Conservation (phyloP, 30 jellyfish, hydroid and myxozoan genomes). For the Sanderia malayensis region DNA sequence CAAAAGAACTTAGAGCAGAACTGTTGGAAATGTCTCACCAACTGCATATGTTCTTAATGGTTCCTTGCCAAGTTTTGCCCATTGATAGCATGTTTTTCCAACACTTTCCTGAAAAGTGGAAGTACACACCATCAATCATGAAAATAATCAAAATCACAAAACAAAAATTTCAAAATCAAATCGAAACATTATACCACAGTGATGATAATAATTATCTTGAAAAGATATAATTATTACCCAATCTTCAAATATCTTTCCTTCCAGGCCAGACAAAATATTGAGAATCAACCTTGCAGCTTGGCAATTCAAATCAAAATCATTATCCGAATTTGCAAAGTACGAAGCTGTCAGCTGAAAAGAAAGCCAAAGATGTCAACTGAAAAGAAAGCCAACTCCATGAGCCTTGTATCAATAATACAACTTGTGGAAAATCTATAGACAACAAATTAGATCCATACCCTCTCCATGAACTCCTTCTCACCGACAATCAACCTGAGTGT, state of each 20-base stretch:
- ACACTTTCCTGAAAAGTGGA: conserved; percentile 60
- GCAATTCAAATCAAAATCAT: conserved; percentile 79
- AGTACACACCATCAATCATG: too few relatives aligned
- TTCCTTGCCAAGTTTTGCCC: conserved; percentile 89
- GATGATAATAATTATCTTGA: too few relatives aligned
- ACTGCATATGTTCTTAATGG: conserved; percentile 81
- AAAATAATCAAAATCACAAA: too few relatives aligned
- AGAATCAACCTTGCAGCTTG: conserved; percentile 73
- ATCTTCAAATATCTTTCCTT: conserved; percentile 70
- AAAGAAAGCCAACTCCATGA: too few relatives aligned
- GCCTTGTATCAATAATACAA: too few relatives aligned
- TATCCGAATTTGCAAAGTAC: conserved; percentile 66
- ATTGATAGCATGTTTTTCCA: conserved; percentile 58
- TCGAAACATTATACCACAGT: too few relatives aligned
- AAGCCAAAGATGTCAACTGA: too few relatives aligned
- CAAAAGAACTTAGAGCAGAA: background rate
- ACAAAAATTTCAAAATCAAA: too few relatives aligned
- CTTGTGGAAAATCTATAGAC: too few relatives aligned
- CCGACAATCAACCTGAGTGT: conserved; percentile 47
- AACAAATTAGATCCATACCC: too few relatives aligned
- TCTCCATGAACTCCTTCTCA: conserved; percentile 61
- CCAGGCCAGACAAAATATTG: conserved; percentile 65
- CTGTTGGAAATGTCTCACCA: conserved; percentile 34
- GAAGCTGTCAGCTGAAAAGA: conserved; percentile 56
- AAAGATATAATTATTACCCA: conserved; percentile 36